Evolutionary conservation across 2,888 invertebrate species (phyloP).

Genomic region (Xestia rhomboidea): DNA sequence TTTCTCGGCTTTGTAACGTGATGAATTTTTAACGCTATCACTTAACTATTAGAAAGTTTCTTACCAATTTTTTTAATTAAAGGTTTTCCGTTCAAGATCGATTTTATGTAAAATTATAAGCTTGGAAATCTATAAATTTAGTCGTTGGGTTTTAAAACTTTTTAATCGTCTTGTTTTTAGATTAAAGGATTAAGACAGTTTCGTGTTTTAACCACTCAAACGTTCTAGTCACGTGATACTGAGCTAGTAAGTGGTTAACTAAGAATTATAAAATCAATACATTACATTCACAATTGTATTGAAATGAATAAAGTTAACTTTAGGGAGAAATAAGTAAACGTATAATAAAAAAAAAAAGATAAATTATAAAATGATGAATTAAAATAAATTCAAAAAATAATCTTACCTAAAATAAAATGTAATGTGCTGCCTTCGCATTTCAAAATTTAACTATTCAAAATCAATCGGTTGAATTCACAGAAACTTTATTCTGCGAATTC

Average conservation of each 20-base stretch:
- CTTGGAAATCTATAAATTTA: background rate
- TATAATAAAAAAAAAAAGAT: background rate
- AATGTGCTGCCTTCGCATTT: no score
- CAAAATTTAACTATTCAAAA: no score
- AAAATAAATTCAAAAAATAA: background rate
- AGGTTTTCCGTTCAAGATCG: background rate
- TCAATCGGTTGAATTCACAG: no score
- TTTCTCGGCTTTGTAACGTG: constrained; percentile 4
- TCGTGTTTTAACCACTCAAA: no score
- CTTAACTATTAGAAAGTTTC: background rate
- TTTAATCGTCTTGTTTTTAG: no score
- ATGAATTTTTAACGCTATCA: background rate
- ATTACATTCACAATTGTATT: no score
- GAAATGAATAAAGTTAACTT: background rate
- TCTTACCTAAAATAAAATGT: background rate
- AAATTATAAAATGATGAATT: background rate
- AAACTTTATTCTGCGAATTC: no score
- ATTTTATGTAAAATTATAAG: background rate
- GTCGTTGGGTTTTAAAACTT: no score
- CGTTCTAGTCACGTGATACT: no score
- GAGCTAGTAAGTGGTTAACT: no score
- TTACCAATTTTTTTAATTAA: background rate
- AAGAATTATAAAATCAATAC: background rate
- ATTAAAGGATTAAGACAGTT: background rate
- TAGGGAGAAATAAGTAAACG: background rate